Evolutionary conservation across 2,888 invertebrate genomes (phyloP).

Genomic region (Pollenia amentaria): DNA sequence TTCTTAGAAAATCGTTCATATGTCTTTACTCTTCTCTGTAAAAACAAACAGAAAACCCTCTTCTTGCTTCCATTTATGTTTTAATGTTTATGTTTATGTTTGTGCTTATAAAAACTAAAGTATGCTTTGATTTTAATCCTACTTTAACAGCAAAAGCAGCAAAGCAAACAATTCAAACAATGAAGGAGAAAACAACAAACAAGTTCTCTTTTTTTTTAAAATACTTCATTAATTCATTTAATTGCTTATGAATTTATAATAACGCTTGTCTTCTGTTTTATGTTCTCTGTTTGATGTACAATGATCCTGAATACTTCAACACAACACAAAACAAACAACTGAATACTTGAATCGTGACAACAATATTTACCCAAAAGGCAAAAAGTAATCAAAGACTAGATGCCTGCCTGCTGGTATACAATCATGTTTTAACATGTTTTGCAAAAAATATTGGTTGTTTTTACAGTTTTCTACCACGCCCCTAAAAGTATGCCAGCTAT

Average conservation of each 20-base stretch:
- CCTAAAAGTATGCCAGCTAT: constrained; percentile 63
- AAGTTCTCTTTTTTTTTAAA: constrained; percentile 22
- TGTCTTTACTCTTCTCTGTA: too few relatives aligned
- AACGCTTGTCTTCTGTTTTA: constrained; percentile 30
- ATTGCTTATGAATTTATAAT: constrained; percentile 62
- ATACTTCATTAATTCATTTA: constrained; percentile 69
- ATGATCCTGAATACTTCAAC: constrained; percentile 21
- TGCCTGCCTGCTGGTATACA: neutral
- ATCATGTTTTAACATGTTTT: constrained; percentile 13
- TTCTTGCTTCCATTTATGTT: neutral
- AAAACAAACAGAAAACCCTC: neutral
- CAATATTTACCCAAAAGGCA: constrained; percentile 37
- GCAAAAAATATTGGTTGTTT: neutral
- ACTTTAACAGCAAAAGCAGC: constrained; percentile 26
- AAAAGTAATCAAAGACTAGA: constrained; percentile 18
- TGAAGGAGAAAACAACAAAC: neutral
- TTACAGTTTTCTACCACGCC: constrained; percentile 34
- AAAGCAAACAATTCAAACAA: constrained; percentile 21
- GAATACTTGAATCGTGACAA: constrained; percentile 23
- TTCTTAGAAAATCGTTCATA: too few relatives aligned
- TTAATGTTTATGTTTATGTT: neutral
- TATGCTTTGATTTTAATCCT: constrained; percentile 48
- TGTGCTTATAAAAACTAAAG: neutral
- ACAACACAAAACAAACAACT: constrained; percentile 7
- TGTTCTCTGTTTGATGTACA: constrained; percentile 60